phyloP scores from a whole-genome alignment of 2,888 invertebrate species.

The Crocallis elinguaria region DNA sequence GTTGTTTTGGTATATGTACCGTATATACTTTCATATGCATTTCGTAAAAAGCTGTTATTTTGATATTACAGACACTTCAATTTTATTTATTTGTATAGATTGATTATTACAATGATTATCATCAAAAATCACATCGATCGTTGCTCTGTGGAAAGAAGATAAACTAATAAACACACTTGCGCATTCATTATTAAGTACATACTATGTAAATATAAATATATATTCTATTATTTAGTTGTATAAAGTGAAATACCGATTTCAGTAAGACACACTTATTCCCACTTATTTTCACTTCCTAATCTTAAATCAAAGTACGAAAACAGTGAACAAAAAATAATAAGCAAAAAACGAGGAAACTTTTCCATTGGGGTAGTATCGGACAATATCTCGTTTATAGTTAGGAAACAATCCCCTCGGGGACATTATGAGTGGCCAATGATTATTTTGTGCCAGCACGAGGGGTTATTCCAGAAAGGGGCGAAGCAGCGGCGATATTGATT shows the following conservation, averaged over 20 bases:
- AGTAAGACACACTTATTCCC: background rate
- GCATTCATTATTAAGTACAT: no score
- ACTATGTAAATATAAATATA: no score
- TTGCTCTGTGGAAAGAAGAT: no score
- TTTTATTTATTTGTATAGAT: no score
- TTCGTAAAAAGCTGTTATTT: no score
- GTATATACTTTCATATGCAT: no score
- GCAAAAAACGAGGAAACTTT: slow-evolving; percentile 65
- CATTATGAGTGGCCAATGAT: slow-evolving; percentile 80
- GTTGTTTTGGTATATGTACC: no score
- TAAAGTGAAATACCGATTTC: background rate
- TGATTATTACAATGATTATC: no score
- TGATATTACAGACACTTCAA: no score
- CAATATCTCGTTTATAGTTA: slow-evolving; percentile 75
- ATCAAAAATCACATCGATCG: no score
- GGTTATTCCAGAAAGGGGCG: slow-evolving; percentile 47
- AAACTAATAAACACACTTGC: no score
- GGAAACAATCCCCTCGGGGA: slow-evolving; percentile 71
- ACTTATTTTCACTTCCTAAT: slow-evolving; percentile 13
- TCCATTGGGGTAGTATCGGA: slow-evolving; percentile 54
- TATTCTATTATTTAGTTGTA: no score
- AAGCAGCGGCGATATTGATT: background rate
- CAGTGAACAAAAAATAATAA: slow-evolving; percentile 50
- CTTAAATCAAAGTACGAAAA: slow-evolving; percentile 30
- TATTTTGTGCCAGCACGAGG: slow-evolving; percentile 65